Evolutionary conservation across 2,888 invertebrate species (phyloP), one percentile per base, ranked within the genome.

Genomic region (Blomia tropicalis): DNA sequence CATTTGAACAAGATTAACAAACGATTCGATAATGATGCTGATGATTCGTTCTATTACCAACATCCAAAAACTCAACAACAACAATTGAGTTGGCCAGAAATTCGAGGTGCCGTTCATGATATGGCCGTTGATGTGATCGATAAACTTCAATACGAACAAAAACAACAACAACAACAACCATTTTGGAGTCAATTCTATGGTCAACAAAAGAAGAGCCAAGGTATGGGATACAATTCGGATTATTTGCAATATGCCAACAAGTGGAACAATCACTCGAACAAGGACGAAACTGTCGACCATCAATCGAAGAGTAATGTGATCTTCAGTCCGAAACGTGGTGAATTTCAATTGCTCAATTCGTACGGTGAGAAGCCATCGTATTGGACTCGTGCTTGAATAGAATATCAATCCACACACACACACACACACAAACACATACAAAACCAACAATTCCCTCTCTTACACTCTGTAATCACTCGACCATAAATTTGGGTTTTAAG

Each of bases 261-360:
- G 51, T 27, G 27, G 51, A 47, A 47, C 51, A 47, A 19, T 14
- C 51, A 25, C 5, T n/a, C 7, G 51, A 19, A 47, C 23, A 7
- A 47, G 51, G 51, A 47, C 51, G 51, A 47, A 19, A 27, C 7
- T n/a, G 22, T 7, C 51, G 14, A 27, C 27, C 14, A 41, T 14
- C 14, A 41, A n/a, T 41, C n/a, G 14, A 22, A 27, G 23, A 22
- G 51, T n/a, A 47, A 47, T 14, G 7, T 22, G 11, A 14, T 27
- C 51, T 47, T 47, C 51, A 47, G 51, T 19, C 51, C 51, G 51
- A 47, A 47, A n/a, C 51, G 51, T 14, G 51, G 51, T 27, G 51
- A 47, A 27, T 47, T 47, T n/a, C 7, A 36, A 7, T 17, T 36
- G 36, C 7, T 7, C 36, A 36, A 7, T 17, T 11, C 36, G 7